A percentile compares a stretch with the other conserved stretches of the same genome.
These are phyloP conservation scores for Norana najaformis DNA, from an alignment of 2,888 invertebrate species.

Conservation along the genomic window DNA sequence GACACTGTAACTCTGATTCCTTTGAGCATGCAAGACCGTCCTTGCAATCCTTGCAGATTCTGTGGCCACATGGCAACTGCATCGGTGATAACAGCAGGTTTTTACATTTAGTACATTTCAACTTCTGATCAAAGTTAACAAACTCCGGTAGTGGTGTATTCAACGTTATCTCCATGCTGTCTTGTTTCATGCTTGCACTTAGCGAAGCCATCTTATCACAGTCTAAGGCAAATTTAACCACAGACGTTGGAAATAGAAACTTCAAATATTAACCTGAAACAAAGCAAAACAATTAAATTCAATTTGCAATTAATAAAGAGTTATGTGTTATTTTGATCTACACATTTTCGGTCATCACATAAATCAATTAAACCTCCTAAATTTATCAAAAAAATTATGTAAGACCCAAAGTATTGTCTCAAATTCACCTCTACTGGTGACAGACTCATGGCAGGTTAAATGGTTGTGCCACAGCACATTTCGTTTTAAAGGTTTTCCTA, in stretches of 20 bases:
- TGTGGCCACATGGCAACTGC: slow-evolving; percentile 33
- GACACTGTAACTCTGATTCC: neutral
- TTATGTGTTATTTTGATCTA: neutral
- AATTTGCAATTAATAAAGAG: neutral
- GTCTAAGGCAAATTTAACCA: neutral
- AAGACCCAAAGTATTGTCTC: too few relatives aligned
- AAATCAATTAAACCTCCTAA: neutral
- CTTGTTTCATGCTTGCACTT: neutral
- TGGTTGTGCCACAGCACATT: too few relatives aligned
- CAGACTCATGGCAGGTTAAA: too few relatives aligned
- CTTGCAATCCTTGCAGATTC: slow-evolving; percentile 31
- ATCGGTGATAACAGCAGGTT: slow-evolving; percentile 21
- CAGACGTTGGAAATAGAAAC: neutral
- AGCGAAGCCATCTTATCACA: neutral
- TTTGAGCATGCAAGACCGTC: neutral
- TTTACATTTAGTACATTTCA: slow-evolving; percentile 19
- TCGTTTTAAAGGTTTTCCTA: too few relatives aligned
- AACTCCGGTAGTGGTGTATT: slow-evolving; percentile 24
- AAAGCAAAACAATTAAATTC: neutral
- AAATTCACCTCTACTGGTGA: too few relatives aligned
- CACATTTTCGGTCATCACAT: neutral
- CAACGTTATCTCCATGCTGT: neutral
- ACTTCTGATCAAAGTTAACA: slow-evolving; percentile 29
- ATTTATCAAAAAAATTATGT: too few relatives aligned
- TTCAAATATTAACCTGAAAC: neutral